phyloP scores from a whole-genome alignment of 2,113 vertebrate genomes.

The Caloenas nicobarica region DNA sequence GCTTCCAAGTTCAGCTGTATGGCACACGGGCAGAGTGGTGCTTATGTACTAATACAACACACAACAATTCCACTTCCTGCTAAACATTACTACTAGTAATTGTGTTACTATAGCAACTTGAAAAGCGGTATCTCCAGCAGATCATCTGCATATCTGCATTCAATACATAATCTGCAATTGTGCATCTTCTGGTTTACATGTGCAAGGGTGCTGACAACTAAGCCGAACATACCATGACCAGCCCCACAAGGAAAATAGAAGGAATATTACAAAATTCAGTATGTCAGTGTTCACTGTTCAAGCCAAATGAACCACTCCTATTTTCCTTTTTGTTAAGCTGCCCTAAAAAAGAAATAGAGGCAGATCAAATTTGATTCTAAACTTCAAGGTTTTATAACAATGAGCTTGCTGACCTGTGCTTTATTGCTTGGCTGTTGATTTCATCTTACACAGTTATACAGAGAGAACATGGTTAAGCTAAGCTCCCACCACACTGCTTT shows the following conservation, averaged over 20 bases:
- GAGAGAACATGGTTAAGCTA: background rate
- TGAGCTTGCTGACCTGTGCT: background rate
- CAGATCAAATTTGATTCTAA: background rate
- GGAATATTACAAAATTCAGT: background rate
- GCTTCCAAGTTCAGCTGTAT: background rate
- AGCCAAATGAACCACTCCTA: background rate
- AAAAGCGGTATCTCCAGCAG: background rate
- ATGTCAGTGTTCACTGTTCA: background rate
- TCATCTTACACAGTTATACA: background rate
- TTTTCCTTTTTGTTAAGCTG: background rate
- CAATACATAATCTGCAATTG: background rate
- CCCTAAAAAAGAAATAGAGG: background rate
- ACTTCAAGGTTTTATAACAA: background rate
- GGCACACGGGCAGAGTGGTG: background rate
- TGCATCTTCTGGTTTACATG: background rate
- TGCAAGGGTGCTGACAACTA: background rate
- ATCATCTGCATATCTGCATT: background rate
- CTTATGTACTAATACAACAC: background rate
- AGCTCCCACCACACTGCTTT: background rate
- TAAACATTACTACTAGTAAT: background rate
- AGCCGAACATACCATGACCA: background rate
- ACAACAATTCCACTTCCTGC: background rate
- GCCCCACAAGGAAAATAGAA: background rate
- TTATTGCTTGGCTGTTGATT: background rate
- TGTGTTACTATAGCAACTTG: background rate